Evolutionary conservation across 2,888 invertebrate species (phyloP).

Genomic region (Dichetophora obliterata): DNA sequence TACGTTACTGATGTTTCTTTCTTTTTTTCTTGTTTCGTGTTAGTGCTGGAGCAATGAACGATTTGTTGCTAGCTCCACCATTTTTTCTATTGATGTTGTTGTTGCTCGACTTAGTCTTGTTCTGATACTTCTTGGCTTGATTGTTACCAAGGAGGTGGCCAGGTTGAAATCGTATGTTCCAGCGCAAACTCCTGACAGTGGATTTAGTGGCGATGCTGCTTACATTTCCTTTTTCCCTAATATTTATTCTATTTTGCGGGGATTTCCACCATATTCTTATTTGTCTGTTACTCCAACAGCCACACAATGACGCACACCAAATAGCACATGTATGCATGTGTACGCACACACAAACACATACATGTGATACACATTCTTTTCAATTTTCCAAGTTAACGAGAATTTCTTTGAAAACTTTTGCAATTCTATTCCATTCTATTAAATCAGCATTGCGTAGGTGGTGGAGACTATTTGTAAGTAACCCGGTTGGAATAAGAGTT

Average conservation of each 20-base stretch:
- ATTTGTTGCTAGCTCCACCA: constrained; percentile 44
- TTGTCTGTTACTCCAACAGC: neutral
- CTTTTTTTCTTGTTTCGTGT: constrained; percentile 50
- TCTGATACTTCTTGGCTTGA: neutral
- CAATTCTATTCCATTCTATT: constrained; percentile 59
- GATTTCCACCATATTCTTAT: neutral
- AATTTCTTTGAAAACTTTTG: constrained; percentile 63
- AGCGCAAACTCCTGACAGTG: constrained; percentile 35
- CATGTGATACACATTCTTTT: constrained; percentile 57
- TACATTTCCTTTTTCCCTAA: neutral
- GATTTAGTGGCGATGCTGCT: neutral
- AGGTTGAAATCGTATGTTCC: neutral
- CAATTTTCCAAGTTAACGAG: constrained; percentile 53
- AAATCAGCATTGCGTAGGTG: constrained; percentile 54
- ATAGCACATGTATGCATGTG: neutral
- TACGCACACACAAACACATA: neutral
- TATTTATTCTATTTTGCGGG: neutral
- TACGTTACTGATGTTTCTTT: no score
- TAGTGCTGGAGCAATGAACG: constrained; percentile 41
- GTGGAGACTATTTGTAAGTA: no score
- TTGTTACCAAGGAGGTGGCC: constrained; percentile 13
- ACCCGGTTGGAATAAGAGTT: no score
- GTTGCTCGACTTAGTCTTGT: neutral
- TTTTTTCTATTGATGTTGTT: constrained; percentile 47
- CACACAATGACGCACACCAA: neutral